These are phyloP conservation scores for Leucoraja erinaceus DNA, from an alignment of 2,113 vertebrate genomes.

Conservation along the genomic window DNA sequence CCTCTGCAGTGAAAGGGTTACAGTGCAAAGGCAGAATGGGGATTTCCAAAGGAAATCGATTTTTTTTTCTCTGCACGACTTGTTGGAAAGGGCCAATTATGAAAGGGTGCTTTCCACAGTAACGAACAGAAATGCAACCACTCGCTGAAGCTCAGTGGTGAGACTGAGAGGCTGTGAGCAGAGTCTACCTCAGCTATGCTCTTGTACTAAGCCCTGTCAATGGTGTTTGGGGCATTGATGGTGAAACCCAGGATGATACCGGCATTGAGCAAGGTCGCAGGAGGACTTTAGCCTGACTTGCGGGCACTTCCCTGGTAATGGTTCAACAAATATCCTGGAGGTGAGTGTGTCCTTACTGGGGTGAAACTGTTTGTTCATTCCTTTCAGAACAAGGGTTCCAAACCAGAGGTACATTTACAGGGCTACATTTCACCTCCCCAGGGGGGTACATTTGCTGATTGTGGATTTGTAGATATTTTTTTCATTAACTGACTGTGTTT, in stretches of 20 bases:
- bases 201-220: not conserved
- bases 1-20: not conserved
- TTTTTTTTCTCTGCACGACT: not conserved
- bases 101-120: not conserved
- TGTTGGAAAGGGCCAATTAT: not conserved
- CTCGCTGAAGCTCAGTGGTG: not conserved
- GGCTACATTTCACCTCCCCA: no score
- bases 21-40: not conserved
- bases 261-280: not conserved
- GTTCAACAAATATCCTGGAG: not conserved
- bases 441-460: no score
- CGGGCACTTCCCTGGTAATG: not conserved
- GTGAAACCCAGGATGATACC: not conserved
- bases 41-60: conserved; percentile 10
- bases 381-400: no score
- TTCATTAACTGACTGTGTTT: no score
- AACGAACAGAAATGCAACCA: not conserved
- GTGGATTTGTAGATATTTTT: no score
- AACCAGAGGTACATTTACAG: no score
- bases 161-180: not conserved
- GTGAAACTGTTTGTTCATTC: no score
- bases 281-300: not conserved
- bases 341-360: not conserved
- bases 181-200: not conserved
- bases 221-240: not conserved